Percentiles rank a stretch among this genome's conserved stretches.
Conservation (phyloP, 2,888 invertebrate species). For the Scaptodrosophila latifasciaeformis region DNA sequence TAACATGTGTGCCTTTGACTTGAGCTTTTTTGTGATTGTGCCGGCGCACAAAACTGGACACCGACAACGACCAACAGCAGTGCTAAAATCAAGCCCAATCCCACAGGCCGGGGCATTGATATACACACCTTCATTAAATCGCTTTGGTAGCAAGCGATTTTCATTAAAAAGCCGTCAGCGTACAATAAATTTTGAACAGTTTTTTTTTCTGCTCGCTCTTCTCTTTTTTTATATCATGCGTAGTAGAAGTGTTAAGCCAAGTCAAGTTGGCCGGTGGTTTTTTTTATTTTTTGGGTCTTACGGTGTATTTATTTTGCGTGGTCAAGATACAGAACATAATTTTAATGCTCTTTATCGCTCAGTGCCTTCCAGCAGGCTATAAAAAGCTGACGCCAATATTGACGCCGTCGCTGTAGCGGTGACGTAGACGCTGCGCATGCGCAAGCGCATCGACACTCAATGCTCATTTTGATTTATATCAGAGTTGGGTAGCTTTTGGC, state of each 20-base stretch:
- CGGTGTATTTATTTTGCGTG: conserved; percentile 55
- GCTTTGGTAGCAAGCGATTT: conserved; percentile 63
- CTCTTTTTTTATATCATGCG: conserved; percentile 21
- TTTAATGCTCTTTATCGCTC: conserved; percentile 59
- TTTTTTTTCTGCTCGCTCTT: conserved; percentile 37
- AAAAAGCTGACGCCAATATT: no score
- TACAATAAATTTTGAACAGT: conserved; percentile 61
- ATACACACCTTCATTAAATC: conserved; percentile 55
- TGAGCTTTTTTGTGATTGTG: conserved; percentile 48
- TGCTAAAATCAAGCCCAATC: conserved; percentile 9
- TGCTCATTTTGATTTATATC: conserved; percentile 50
- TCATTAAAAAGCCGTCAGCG: conserved; percentile 68
- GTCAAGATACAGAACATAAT: conserved; percentile 61
- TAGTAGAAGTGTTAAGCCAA: neutral
- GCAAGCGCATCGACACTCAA: conserved; percentile 23
- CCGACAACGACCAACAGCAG: neutral
- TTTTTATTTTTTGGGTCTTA: conserved; percentile 32
- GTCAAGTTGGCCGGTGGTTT: conserved; percentile 30
- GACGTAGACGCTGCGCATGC: conserved; percentile 26
- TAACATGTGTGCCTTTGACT: conserved; percentile 15
- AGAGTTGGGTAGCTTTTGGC: no score
- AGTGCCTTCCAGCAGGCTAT: conserved; percentile 19
- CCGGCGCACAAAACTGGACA: conserved; percentile 36
- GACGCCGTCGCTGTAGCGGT: conserved; percentile 2
- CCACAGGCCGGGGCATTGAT: conserved; percentile 9